Evolutionary conservation across 1,140 invertebrate species (phyloP).

Genomic region (Listronotus bonariensis): DNA sequence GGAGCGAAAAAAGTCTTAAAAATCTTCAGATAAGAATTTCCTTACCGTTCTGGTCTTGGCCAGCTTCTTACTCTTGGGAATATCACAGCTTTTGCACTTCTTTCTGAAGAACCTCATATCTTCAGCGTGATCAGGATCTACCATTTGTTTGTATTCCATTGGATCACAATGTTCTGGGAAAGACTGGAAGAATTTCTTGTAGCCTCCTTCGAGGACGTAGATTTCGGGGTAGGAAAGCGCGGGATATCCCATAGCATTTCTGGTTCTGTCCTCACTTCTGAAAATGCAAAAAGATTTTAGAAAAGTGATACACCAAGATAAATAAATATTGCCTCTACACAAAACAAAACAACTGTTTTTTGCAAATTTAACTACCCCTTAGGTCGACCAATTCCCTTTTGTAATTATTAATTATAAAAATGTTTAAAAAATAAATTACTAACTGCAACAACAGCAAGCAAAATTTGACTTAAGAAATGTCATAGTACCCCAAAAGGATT

Average conservation of each 20-base stretch:
- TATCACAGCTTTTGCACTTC: conserved; percentile 74
- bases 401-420: too few relatives aligned
- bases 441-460: too few relatives aligned
- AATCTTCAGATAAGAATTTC: conserved; percentile 11
- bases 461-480: too few relatives aligned
- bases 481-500: too few relatives aligned
- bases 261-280: conserved; percentile 79
- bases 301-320: too few relatives aligned
- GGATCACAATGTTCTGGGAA: conserved; percentile 75
- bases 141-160: conserved; percentile 75
- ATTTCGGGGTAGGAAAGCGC: conserved; percentile 88
- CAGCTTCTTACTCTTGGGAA: conserved; percentile 16
- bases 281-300: conserved; percentile 68
- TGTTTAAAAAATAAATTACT: too few relatives aligned
- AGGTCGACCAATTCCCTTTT: too few relatives aligned
- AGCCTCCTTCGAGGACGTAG: conserved; percentile 92
- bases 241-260: conserved; percentile 86
- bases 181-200: conserved; percentile 82
- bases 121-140: conserved; percentile 70
- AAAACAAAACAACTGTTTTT: too few relatives aligned
- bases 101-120: conserved; percentile 74
- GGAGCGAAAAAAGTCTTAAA: not conserved
- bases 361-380: too few relatives aligned
- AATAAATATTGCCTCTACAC: too few relatives aligned
- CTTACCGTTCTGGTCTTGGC: not conserved